Percentiles rank a stretch among this genome's conserved stretches.
Conservation (phyloP, 2,797 vertebrate genomes). For the Tachyglossus aculeatus region DNA sequence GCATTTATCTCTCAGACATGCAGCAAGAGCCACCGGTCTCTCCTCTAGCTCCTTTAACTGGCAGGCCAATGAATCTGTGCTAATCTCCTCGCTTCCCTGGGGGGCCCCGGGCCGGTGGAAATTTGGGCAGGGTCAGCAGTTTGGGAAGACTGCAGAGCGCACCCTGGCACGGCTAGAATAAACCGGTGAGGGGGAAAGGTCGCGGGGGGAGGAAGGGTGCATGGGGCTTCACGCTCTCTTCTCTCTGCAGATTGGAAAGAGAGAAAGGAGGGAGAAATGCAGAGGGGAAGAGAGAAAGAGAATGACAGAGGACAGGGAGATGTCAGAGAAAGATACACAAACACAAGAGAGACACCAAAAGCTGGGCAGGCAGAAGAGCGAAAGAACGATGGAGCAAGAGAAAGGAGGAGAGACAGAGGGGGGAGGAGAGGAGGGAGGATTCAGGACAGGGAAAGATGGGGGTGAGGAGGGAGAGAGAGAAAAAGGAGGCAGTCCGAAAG, state of each 20-base stretch:
- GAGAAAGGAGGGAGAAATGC: not conserved
- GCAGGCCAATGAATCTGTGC: conserved; percentile 45
- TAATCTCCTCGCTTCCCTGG: conserved; percentile 19
- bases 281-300: conserved; percentile 19
- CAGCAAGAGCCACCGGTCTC: conserved; percentile 7
- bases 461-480: not conserved
- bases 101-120: too few species aligned
- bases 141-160: not conserved
- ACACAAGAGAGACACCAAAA: not conserved
- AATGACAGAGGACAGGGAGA: conserved; percentile 16
- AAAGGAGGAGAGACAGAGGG: not conserved
- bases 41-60: conserved; percentile 52
- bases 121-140: conserved; percentile 24
- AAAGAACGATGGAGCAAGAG: not conserved
- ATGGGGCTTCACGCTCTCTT: not conserved
- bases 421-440: not conserved
- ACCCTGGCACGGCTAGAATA: not conserved
- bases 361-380: not conserved
- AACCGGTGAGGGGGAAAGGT: not conserved
- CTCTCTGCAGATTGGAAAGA: not conserved
- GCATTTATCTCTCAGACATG: conserved; percentile 24
- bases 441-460: not conserved
- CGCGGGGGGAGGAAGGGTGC: not conserved
- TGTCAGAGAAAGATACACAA: not conserved
- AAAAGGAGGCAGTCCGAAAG: not conserved